Percentiles rank a stretch among this genome's conserved stretches.
These are phyloP conservation scores for Azemiops feae DNA, from an alignment of 2,113 vertebrate species.

Conservation along the genomic window DNA sequence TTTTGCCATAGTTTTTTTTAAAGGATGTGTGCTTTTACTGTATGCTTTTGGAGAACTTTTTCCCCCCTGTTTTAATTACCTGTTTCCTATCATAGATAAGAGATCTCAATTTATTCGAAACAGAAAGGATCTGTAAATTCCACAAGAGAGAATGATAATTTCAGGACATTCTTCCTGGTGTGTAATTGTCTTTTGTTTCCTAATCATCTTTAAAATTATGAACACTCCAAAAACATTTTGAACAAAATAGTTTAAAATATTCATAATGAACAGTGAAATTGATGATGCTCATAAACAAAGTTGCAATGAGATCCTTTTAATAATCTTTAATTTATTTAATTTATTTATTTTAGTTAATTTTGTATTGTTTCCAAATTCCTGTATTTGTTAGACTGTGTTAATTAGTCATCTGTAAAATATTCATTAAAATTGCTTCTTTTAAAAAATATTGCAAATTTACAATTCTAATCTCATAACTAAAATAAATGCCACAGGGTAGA, in stretches of 20 bases:
- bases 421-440: slow-evolving; percentile 79
- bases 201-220: slow-evolving; percentile 79
- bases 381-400: slow-evolving; percentile 74
- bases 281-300: slow-evolving; percentile 79
- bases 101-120: neutral
- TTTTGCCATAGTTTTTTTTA: neutral
- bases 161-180: slow-evolving; percentile 68
- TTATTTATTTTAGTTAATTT: slow-evolving; percentile 76
- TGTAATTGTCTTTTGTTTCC: slow-evolving; percentile 55
- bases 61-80: neutral
- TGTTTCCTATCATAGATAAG: neutral
- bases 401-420: slow-evolving; percentile 83
- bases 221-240: slow-evolving; percentile 69
- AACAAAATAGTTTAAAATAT: slow-evolving; percentile 79
- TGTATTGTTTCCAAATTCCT: slow-evolving; percentile 79
- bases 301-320: slow-evolving; percentile 80
- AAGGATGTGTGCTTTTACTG: neutral
- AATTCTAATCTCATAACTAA: slow-evolving; percentile 80
- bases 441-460: slow-evolving; percentile 73
- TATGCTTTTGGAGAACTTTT: neutral
- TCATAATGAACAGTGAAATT: slow-evolving; percentile 77
- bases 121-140: slow-evolving; percentile 70
- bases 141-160: slow-evolving; percentile 69
- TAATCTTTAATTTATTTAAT: slow-evolving; percentile 84
- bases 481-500: slow-evolving; percentile 77